Evolutionary conservation across 2,888 invertebrate species (phyloP), one percentile per base, ranked within the genome.

Genomic region (Drosophila rellima): DNA sequence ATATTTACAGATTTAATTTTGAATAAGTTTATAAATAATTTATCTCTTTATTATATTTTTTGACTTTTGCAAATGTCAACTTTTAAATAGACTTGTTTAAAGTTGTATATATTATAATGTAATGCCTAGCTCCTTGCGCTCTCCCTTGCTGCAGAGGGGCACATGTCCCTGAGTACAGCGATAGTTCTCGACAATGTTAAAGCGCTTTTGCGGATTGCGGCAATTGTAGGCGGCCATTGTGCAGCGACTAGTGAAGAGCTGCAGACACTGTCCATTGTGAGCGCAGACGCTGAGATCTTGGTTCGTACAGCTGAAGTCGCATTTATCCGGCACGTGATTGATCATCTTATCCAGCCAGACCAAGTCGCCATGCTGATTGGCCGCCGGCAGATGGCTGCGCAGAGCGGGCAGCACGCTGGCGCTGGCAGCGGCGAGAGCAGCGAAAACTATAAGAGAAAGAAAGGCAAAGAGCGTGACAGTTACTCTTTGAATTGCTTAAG

Each of bases 191-290:
- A 88, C 78, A 1, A 70, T 52, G 0, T 66, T 51, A 65, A 90
- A 90, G 6, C 76, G 79, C 55, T 85, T 89, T 29, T 83, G 80
- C 2, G 91, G 84, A 74, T 86, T 82, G 29, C 82, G 79, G 26
- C 91, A 91, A 51, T 91, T 91, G 71, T 90, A 90, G 45, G 88
- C 80, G 15, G 82, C 66, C 80, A 90, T 71, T 29, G 78, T 78
- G 47, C 90, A 90, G 20, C 57, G 61, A 11, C 84, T 88, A 8
- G 79, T 80, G 64, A 90, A 91, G 10, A 73, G 50, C 29, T 90
- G 82, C 29, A 80, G 61, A 56, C 91, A 91, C 42, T 84, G 90
- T 11, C 91, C 90, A 48, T 91, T 91, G 48, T 65, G 70, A 40
- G 78, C 90, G 31, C 91, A 91, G 0, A 84, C 70, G 2, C 72